Evolutionary conservation across 2,113 vertebrate species (phyloP).

Genomic region (Oncorhynchus masou): DNA sequence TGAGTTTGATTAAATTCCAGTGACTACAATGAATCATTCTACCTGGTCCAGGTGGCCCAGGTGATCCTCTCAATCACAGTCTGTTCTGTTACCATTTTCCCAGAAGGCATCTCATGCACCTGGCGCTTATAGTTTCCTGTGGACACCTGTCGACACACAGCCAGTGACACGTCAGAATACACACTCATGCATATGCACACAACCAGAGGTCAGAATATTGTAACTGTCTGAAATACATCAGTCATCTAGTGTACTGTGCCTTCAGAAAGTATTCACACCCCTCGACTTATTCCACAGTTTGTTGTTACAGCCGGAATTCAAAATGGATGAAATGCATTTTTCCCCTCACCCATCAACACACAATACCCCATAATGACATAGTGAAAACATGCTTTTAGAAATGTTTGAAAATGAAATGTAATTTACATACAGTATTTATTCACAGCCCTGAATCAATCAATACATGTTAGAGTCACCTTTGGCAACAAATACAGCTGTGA

Average conservation of each 20-base stretch:
- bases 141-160: slow-evolving; percentile 63
- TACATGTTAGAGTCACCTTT: too few species aligned
- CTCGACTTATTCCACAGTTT: too few species aligned
- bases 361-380: too few species aligned
- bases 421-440: too few species aligned
- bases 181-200: slow-evolving; percentile 4
- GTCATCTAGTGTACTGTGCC: not conserved
- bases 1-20: not conserved
- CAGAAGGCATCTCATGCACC: slow-evolving; percentile 84
- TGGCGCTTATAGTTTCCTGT: slow-evolving; percentile 86
- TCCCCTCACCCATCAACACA: too few species aligned
- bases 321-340: too few species aligned
- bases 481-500: too few species aligned
- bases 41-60: slow-evolving; percentile 92
- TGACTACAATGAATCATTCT: slow-evolving; percentile 5
- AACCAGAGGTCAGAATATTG: not conserved
- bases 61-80: slow-evolving; percentile 81
- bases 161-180: not conserved
- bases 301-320: too few species aligned
- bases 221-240: not conserved
- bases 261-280: too few species aligned
- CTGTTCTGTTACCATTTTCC: slow-evolving; percentile 81
- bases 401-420: too few species aligned
- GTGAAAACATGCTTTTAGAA: too few species aligned
- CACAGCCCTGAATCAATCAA: too few species aligned